Conservation (phyloP, 1,140 invertebrate species). For the Sogatella furcifera region DNA sequence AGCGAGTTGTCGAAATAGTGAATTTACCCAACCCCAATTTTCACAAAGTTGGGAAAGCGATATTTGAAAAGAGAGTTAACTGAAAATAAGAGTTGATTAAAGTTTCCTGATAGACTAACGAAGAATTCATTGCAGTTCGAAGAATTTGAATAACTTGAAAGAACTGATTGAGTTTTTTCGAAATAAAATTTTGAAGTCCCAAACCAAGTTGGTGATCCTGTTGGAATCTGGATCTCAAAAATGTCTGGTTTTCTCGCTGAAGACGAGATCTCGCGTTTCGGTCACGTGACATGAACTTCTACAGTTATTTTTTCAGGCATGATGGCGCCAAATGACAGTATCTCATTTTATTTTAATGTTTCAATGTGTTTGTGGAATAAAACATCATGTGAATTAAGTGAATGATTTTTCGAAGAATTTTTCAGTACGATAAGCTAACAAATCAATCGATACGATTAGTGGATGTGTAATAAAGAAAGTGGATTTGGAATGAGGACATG, state of each 20-base stretch:
- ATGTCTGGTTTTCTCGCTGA: conserved; percentile 20
- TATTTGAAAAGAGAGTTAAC: too few species aligned
- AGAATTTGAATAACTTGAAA: too few species aligned
- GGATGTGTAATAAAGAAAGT: conserved; percentile 19
- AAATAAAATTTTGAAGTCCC: too few species aligned
- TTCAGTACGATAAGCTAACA: conserved; percentile 2
- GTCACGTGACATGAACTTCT: conserved; percentile 41
- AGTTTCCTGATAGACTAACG: too few species aligned
- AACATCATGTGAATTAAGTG: conserved; percentile 9
- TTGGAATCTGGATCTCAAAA: conserved; percentile 23
- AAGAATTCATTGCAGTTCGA: too few species aligned
- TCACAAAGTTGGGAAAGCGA: too few species aligned
- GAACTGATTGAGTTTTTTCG: too few species aligned
- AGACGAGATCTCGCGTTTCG: conserved; percentile 23
- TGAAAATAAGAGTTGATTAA: too few species aligned
- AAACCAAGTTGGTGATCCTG: conserved; percentile 13
- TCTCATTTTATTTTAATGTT: conserved; percentile 36
- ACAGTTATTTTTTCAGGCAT: conserved; percentile 44
- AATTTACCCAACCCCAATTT: too few species aligned
- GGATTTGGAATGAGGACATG: conserved; percentile 44
- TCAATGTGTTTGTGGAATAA: conserved; percentile 28
- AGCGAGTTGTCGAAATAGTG: too few species aligned
- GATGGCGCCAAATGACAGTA: conserved; percentile 46
- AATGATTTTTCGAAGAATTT: conserved; percentile 5
- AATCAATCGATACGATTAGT: conserved; percentile 24